Percentiles rank a stretch among this genome's conserved stretches.
These are phyloP conservation scores for Drosophila erecta DNA, from an alignment of 1,140 invertebrate genomes.

Conservation along the genomic window DNA sequence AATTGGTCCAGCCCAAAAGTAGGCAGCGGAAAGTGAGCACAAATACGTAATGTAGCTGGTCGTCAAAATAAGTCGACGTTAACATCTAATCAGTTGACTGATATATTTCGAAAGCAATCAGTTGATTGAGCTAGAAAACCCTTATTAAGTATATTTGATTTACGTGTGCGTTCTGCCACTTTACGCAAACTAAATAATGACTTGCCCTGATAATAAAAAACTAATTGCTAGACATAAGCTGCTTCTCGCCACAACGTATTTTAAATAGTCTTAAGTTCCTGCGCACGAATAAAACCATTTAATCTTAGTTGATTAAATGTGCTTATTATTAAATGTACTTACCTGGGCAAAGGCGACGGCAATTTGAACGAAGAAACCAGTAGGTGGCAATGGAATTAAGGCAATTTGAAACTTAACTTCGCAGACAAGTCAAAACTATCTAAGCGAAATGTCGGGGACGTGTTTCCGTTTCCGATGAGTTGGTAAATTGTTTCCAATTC, in stretches of 20 bases:
- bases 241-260: no score
- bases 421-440: conserved; percentile 26
- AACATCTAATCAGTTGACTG: conserved; percentile 10
- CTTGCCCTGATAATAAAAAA: no score
- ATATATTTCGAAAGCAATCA: conserved; percentile 4
- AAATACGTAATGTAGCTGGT: not conserved
- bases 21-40: not conserved
- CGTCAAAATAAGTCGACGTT: conserved; percentile 2
- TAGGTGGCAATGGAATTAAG: conserved; percentile 3
- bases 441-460: conserved; percentile 6
- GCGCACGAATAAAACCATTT: not conserved
- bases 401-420: conserved; percentile 16
- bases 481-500: conserved; percentile 15
- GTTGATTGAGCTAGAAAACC: not conserved
- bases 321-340: conserved; percentile 18
- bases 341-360: conserved; percentile 20
- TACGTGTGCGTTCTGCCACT: no score
- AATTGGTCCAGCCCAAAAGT: conserved; percentile 31
- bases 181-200: no score
- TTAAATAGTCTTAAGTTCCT: not conserved
- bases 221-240: no score
- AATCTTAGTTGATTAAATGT: no score
- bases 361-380: conserved; percentile 1
- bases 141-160: not conserved
- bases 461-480: conserved; percentile 28